A percentile compares a stretch with the other conserved stretches of the same genome.
Evolutionary conservation across 2,888 invertebrate genomes (phyloP).

Genomic region (Andricus quercusramuli): DNA sequence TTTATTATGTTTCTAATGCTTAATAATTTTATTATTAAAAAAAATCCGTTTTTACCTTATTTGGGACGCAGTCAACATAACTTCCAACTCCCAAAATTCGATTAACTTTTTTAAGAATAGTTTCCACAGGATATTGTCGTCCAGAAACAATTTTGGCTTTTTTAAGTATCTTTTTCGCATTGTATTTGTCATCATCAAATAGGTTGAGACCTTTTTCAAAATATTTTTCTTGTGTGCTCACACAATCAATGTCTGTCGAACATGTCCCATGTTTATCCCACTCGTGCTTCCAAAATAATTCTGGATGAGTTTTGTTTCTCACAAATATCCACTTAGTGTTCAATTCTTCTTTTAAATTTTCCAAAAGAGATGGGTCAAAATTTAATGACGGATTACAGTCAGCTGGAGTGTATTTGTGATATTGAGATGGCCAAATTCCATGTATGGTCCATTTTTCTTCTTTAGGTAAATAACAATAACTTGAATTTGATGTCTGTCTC

Average conservation of each 20-base stretch:
- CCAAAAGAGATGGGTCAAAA: conserved; percentile 80
- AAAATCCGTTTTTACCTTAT: conserved; percentile 6
- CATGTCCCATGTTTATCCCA: conserved; percentile 90
- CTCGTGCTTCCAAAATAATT: conserved; percentile 87
- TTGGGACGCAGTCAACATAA: background rate
- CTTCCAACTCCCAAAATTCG: background rate
- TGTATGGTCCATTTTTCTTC: conserved; percentile 86
- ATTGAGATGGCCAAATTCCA: conserved; percentile 86
- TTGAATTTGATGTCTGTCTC: conserved; percentile 80
- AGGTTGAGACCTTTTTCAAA: conserved; percentile 82
- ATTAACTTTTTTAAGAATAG: background rate
- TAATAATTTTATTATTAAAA: background rate
- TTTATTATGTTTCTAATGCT: background rate
- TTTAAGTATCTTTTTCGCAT: background rate
- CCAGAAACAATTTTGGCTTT: background rate
- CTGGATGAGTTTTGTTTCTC: conserved; percentile 74
- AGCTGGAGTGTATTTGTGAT: conserved; percentile 80
- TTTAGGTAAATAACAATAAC: conserved; percentile 83
- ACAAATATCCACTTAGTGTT: conserved; percentile 76
- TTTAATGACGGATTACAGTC: conserved; percentile 85
- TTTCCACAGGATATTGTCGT: background rate
- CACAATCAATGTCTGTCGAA: conserved; percentile 80
- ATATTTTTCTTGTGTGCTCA: conserved; percentile 84
- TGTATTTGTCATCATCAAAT: background rate
- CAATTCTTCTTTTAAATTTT: conserved; percentile 84